These are phyloP conservation scores for Celastrina argiolus DNA, from an alignment of 2,888 invertebrate species.

Conservation along the genomic window DNA sequence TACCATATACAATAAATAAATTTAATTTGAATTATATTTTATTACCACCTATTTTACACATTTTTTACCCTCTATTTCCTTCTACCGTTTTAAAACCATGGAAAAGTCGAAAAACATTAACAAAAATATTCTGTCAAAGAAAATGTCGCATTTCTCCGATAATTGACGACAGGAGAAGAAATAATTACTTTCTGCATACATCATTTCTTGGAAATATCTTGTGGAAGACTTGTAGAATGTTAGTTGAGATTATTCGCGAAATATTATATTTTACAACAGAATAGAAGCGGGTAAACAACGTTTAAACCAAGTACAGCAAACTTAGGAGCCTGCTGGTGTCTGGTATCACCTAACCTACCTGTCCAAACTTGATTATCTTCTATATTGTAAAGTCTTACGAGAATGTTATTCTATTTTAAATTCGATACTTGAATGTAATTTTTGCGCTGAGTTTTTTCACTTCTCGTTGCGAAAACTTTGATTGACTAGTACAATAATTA, in stretches of 20 bases:
- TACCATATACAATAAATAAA: slow-evolving; percentile 49
- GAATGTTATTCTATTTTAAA: too few relatives aligned
- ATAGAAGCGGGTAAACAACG: background rate
- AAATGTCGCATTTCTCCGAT: background rate
- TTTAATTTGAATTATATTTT: slow-evolving; percentile 29
- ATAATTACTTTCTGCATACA: background rate
- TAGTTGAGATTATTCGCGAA: background rate
- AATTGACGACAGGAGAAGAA: too few relatives aligned
- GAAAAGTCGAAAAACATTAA: background rate
- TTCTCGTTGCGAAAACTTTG: too few relatives aligned
- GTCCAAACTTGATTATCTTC: background rate
- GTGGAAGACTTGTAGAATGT: background rate
- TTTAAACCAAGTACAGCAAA: background rate
- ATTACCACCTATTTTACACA: too few relatives aligned
- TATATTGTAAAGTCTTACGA: background rate
- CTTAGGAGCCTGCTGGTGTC: background rate
- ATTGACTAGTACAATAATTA: too few relatives aligned
- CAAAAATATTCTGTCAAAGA: background rate
- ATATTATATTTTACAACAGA: background rate
- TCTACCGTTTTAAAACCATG: background rate
- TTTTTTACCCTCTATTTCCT: background rate
- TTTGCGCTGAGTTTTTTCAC: background rate
- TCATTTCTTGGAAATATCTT: background rate
- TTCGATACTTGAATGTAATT: too few relatives aligned
- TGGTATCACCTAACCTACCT: background rate